These are phyloP conservation scores for Muschampia staudingeri DNA, from an alignment of 2,888 invertebrate species.

Conservation along the genomic window DNA sequence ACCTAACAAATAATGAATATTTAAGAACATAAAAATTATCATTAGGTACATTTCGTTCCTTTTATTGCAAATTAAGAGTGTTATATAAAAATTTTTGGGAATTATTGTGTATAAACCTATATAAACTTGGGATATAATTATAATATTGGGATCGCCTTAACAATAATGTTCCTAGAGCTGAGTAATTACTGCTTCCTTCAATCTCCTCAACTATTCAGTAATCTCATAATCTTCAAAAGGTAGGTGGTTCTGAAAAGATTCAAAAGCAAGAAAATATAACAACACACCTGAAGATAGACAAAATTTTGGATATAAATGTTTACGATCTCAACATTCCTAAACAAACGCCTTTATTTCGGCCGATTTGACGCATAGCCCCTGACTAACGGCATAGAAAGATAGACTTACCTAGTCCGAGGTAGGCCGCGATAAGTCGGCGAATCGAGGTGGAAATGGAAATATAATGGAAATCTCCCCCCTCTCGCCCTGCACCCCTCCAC, in stretches of 20 bases:
- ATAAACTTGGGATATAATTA: no score
- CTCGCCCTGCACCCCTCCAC: slow-evolving; percentile 72
- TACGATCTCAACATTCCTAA: slow-evolving; percentile 38
- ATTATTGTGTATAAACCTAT: no score
- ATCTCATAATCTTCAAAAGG: background rate
- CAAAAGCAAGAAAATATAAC: background rate
- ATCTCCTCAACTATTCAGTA: no score
- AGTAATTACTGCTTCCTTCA: no score
- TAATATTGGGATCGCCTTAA: no score
- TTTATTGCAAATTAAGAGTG: background rate
- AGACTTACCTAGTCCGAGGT: slow-evolving; percentile 89
- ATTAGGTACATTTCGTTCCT: no score
- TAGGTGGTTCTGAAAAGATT: background rate
- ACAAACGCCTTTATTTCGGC: slow-evolving; percentile 51
- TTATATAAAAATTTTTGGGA: no score
- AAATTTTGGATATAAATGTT: slow-evolving; percentile 6
- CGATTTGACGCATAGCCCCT: slow-evolving; percentile 81
- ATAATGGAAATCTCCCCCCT: slow-evolving; percentile 87
- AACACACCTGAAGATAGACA: slow-evolving; percentile 28
- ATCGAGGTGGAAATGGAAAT: slow-evolving; percentile 91
- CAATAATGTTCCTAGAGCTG: no score
- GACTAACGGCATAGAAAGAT: slow-evolving; percentile 90
- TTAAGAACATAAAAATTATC: no score
- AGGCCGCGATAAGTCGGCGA: slow-evolving; percentile 89
- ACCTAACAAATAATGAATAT: background rate